phyloP scores from a whole-genome alignment of 2,888 invertebrate species.

The Stramonita haemastoma region DNA sequence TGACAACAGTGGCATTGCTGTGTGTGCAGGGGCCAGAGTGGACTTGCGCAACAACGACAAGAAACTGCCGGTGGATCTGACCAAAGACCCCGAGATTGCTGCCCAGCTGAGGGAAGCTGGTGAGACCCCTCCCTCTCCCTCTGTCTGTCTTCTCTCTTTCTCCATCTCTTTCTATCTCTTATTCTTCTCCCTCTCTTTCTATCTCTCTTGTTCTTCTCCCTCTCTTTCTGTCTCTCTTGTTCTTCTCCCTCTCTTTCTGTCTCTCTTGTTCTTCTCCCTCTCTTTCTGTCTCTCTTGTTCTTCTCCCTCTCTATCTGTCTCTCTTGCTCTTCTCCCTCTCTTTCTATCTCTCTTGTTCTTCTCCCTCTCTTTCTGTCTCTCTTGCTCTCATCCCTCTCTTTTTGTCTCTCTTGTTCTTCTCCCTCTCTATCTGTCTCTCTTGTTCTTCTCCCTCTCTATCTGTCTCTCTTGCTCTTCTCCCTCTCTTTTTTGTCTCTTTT shows the following conservation, averaged over 20 bases:
- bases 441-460: neutral
- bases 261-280: neutral
- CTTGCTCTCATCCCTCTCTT: too few relatives aligned
- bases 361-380: too few relatives aligned
- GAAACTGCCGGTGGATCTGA: slow-evolving; percentile 80
- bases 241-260: too few relatives aligned
- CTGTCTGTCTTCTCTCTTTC: neutral
- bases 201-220: neutral
- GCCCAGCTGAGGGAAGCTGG: slow-evolving; percentile 75
- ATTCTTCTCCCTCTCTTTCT: neutral
- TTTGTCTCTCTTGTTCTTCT: too few relatives aligned
- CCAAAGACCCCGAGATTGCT: slow-evolving; percentile 78
- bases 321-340: too few relatives aligned
- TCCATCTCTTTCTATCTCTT: neutral
- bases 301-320: too few relatives aligned
- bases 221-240: neutral
- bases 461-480: neutral
- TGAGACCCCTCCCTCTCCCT: slow-evolving; percentile 46
- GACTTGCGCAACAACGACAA: slow-evolving; percentile 80
- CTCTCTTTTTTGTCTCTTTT: neutral
- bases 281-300: neutral
- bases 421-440: neutral
- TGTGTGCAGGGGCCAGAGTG: slow-evolving; percentile 77
- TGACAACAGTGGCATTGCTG: neutral
- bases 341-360: too few relatives aligned